phyloP scores from a whole-genome alignment of 2,888 invertebrate genomes.

The Xestia sexstrigata region DNA sequence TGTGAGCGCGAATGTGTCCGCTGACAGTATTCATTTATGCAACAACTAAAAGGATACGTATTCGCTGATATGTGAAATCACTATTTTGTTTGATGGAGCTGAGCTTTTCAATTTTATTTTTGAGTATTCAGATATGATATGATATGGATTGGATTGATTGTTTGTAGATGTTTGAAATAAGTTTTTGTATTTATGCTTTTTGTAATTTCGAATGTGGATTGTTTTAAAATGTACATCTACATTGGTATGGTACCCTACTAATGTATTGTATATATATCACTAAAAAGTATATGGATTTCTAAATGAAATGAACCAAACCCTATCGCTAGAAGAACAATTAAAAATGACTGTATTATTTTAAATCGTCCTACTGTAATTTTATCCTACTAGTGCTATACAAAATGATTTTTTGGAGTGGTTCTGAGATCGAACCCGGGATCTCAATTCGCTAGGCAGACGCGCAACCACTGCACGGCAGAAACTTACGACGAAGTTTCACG shows the following conservation, averaged over 20 bases:
- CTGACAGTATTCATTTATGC: slow-evolving; percentile 86
- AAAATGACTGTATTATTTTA: not conserved
- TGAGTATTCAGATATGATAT: slow-evolving; percentile 51
- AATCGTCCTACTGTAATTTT: not conserved
- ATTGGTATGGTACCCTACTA: not conserved
- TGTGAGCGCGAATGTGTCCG: slow-evolving; percentile 76
- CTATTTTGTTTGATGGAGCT: slow-evolving; percentile 78
- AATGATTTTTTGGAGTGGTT: not conserved
- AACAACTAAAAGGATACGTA: slow-evolving; percentile 79
- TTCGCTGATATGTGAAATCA: slow-evolving; percentile 85
- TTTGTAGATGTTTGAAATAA: slow-evolving; percentile 52
- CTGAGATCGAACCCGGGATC: slow-evolving; percentile 12
- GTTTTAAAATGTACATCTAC: slow-evolving; percentile 6
- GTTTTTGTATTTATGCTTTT: slow-evolving; percentile 45
- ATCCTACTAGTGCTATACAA: not conserved
- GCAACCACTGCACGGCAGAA: not conserved
- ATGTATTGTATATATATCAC: not conserved
- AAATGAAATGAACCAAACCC: not conserved
- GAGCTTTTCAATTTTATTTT: slow-evolving; percentile 72
- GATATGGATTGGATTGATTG: slow-evolving; percentile 52
- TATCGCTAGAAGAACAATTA: not conserved
- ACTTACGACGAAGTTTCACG: not conserved
- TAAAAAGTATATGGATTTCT: not conserved
- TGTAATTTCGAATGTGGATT: slow-evolving; percentile 21
- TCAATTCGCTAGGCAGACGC: not conserved